These are phyloP conservation scores for Neoaliturus tenellus DNA, from an alignment of 2,888 invertebrate species.

Conservation along the genomic window DNA sequence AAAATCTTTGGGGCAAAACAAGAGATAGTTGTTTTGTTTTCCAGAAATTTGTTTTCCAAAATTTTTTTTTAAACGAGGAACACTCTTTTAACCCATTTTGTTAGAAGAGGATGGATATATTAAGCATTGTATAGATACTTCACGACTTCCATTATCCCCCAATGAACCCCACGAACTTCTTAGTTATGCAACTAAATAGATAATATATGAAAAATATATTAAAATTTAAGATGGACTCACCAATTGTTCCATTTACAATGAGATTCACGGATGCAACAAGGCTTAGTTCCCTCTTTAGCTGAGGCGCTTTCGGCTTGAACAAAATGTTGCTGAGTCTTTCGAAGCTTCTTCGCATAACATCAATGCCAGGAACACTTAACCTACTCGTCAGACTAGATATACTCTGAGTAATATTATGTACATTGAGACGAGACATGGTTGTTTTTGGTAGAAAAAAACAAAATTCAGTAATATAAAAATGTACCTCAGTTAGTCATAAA, in stretches of 20 bases:
- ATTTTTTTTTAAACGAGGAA: too few relatives aligned
- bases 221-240: too few relatives aligned
- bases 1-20: too few relatives aligned
- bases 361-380: conserved; percentile 15
- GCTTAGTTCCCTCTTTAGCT: conserved; percentile 84
- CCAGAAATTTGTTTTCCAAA: too few relatives aligned
- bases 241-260: conserved; percentile 92
- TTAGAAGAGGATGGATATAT: too few relatives aligned
- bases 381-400: conserved; percentile 25
- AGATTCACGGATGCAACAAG: conserved; percentile 87
- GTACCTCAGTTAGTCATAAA: background rate
- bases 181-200: too few relatives aligned
- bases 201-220: too few relatives aligned
- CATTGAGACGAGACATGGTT: conserved; percentile 26
- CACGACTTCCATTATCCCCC: too few relatives aligned
- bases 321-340: background rate
- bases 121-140: too few relatives aligned
- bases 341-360: conserved; percentile 8
- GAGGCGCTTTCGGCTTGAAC: conserved; percentile 21
- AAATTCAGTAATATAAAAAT: background rate
- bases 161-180: too few relatives aligned
- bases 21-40: too few relatives aligned
- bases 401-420: conserved; percentile 20
- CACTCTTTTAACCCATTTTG: too few relatives aligned
- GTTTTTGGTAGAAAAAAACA: background rate